These are phyloP conservation scores for Tetropium fuscum DNA, from an alignment of 2,888 invertebrate species.

Conservation along the genomic window DNA sequence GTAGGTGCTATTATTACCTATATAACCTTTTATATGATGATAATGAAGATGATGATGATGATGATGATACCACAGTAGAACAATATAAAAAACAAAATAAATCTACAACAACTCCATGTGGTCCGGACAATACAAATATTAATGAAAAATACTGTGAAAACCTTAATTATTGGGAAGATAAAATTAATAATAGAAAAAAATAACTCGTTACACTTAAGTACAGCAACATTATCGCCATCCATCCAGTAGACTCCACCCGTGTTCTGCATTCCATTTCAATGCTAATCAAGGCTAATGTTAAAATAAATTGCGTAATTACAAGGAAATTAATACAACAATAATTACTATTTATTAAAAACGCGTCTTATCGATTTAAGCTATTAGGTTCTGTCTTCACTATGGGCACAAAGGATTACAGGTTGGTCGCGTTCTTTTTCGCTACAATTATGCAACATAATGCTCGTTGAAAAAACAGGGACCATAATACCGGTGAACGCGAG, in stretches of 20 bases:
- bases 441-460: slow-evolving; percentile 14
- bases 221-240: background rate
- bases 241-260: slow-evolving; percentile 23
- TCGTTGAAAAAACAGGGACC: slow-evolving; percentile 20
- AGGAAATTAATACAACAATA: slow-evolving; percentile 17
- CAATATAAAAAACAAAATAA: too few species aligned
- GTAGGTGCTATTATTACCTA: too few species aligned
- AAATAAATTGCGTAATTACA: slow-evolving; percentile 22
- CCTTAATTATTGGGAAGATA: too few species aligned
- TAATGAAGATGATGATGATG: slow-evolving; percentile 28
- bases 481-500: slow-evolving; percentile 33
- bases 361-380: background rate
- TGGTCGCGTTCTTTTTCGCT: background rate
- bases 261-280: slow-evolving; percentile 20
- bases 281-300: slow-evolving; percentile 20
- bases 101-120: too few species aligned
- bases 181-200: too few species aligned
- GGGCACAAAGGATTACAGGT: background rate
- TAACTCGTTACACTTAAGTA: too few species aligned
- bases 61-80: background rate
- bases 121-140: too few species aligned
- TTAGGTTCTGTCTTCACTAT: background rate
- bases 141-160: too few species aligned
- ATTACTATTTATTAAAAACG: slow-evolving; percentile 6
- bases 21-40: too few species aligned